Conservation (phyloP, 2,113 vertebrate species). For the Callaeas wilsoni region DNA sequence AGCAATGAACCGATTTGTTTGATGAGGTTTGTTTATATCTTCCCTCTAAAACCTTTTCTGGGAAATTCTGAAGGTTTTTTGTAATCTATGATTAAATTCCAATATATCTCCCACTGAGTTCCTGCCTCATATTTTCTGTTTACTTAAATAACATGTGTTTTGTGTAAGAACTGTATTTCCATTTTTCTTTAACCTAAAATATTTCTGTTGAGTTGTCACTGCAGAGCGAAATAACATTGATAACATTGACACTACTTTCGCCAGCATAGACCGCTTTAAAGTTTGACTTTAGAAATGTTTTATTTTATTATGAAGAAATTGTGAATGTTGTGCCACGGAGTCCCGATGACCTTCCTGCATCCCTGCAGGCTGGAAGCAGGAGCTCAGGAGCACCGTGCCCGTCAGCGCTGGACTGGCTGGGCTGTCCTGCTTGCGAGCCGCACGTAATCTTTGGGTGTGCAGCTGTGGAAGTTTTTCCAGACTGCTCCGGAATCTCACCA, state of each 20-base stretch:
- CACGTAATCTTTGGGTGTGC: rapidly evolving
- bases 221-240: background rate
- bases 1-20: slow-evolving; percentile 84
- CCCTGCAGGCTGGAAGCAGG: background rate
- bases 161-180: background rate
- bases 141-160: slow-evolving; percentile 28
- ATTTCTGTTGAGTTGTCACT: background rate
- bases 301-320: background rate
- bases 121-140: background rate
- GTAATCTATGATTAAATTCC: slow-evolving; percentile 61
- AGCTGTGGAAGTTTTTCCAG: background rate
- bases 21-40: slow-evolving; percentile 78
- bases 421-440: background rate
- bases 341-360: background rate
- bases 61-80: slow-evolving; percentile 64
- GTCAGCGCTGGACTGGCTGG: rapidly evolving
- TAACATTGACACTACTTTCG: background rate
- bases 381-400: background rate
- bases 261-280: background rate
- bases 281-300: background rate
- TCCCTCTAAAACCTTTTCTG: slow-evolving; percentile 73
- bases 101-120: background rate
- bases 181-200: background rate
- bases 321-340: background rate
- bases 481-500: background rate